Evolutionary conservation across 2,888 invertebrate genomes (phyloP).

Genomic region (Acronicta alni): DNA sequence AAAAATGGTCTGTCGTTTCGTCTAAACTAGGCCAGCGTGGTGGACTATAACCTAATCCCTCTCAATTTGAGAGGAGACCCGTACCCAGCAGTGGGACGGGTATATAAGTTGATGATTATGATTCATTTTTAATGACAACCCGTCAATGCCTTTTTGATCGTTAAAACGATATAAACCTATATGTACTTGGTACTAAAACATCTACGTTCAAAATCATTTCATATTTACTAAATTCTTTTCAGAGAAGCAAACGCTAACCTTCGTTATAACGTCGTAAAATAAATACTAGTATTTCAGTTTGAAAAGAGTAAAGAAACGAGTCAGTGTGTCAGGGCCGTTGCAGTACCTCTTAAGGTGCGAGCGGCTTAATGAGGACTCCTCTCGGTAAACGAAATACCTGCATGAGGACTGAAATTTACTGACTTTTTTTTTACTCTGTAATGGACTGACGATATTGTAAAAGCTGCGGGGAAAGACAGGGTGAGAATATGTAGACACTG

Average conservation of each 20-base stretch:
- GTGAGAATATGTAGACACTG: no score
- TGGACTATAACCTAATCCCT: no score
- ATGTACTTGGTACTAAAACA: not conserved
- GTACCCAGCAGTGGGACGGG: no score
- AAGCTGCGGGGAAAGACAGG: no score
- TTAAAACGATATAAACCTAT: no score
- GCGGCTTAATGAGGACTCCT: constrained; percentile 71
- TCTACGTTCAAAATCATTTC: not conserved
- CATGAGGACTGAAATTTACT: constrained; percentile 31
- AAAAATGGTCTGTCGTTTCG: no score
- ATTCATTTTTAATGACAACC: not conserved
- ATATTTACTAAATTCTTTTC: constrained; percentile 27
- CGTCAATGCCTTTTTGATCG: no score
- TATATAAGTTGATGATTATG: no score
- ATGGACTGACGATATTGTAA: no score
- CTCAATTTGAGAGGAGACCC: no score
- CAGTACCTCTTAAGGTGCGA: constrained; percentile 62
- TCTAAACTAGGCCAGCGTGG: no score
- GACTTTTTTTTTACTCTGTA: not conserved
- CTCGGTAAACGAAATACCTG: constrained; percentile 44
- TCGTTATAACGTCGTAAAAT: constrained; percentile 27
- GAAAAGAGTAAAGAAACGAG: constrained; percentile 60
- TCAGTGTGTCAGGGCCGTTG: constrained; percentile 78
- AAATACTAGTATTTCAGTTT: constrained; percentile 38
- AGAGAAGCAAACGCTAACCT: constrained; percentile 10